Conservation (phyloP, 2,113 vertebrate genomes). For the Pluvialis apricaria region DNA sequence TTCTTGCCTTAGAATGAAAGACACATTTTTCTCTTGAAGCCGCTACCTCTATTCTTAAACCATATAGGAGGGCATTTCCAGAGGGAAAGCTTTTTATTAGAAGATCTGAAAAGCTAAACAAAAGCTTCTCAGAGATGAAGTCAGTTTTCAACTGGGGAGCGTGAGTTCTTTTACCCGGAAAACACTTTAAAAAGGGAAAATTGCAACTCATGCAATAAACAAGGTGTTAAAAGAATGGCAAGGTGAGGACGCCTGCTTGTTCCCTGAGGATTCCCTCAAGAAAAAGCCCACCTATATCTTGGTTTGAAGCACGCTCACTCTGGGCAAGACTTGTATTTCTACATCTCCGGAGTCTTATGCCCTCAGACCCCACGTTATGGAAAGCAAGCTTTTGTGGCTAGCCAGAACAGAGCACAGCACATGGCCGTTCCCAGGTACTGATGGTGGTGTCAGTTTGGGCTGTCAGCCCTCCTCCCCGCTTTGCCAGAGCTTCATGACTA, state of each 20-base stretch:
- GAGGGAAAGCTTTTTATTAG: background rate
- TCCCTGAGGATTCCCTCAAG: background rate
- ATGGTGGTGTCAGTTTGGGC: too few relatives aligned
- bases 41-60: background rate
- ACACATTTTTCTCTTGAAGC: background rate
- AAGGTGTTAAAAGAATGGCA: background rate
- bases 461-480: background rate
- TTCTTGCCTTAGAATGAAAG: background rate
- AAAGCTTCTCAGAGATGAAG: background rate
- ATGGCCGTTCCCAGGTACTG: background rate
- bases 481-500: background rate
- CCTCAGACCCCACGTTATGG: fast-evolving
- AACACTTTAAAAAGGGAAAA: background rate
- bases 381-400: fast-evolving
- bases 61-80: background rate
- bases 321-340: background rate
- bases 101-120: background rate
- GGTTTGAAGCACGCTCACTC: background rate
- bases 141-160: background rate
- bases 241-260: background rate
- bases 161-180: background rate
- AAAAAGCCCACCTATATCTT: background rate
- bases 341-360: background rate
- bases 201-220: background rate
- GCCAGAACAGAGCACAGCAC: background rate